Conservation (phyloP, 2,113 vertebrate species). For the Talpa occidentalis region DNA sequence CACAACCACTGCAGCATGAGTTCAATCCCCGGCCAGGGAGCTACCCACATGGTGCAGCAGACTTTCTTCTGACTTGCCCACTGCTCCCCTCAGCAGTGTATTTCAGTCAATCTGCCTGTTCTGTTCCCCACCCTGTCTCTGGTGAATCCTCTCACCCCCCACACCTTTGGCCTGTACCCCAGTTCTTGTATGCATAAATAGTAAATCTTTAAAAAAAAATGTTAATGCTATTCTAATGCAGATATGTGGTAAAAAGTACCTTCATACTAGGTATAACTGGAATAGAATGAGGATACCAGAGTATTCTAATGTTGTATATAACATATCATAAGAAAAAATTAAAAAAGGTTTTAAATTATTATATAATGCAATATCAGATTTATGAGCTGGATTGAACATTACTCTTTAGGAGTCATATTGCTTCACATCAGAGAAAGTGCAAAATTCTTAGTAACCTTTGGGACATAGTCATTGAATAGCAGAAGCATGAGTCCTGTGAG, state of each 20-base stretch:
- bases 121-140: too few species aligned
- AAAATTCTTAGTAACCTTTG: not conserved
- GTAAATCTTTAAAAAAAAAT: too few species aligned
- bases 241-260: not conserved
- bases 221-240: not conserved
- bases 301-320: not conserved
- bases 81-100: too few species aligned
- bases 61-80: too few species aligned
- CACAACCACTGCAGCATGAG: too few species aligned
- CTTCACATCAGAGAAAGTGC: slow-evolving; percentile 13
- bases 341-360: not conserved
- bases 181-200: too few species aligned
- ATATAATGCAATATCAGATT: not conserved
- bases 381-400: not conserved
- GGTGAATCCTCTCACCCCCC: too few species aligned
- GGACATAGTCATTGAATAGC: not conserved
- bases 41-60: too few species aligned
- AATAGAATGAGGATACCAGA: not conserved
- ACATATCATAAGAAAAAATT: not conserved
- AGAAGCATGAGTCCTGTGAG: not conserved
- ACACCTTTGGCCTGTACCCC: too few species aligned
- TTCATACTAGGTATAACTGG: not conserved
- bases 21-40: too few species aligned
- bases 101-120: too few species aligned
- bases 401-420: not conserved